These are phyloP conservation scores for Drosophila ogumai DNA, from an alignment of 1,140 invertebrate genomes.

Conservation along the genomic window DNA sequence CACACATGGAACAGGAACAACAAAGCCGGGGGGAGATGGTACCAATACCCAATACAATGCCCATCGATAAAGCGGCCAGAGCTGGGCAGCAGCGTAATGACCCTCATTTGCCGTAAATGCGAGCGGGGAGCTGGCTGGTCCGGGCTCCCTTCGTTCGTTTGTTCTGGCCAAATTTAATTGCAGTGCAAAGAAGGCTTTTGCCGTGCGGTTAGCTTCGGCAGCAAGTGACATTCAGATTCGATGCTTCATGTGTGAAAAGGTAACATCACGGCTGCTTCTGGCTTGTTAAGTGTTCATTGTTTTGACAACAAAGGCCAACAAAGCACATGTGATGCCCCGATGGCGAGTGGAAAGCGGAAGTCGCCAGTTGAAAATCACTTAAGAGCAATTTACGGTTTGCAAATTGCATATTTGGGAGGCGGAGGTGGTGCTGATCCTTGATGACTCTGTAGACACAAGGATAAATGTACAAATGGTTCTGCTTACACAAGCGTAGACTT, in stretches of 20 bases:
- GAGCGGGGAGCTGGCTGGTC: neutral
- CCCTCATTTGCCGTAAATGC: slow-evolving; percentile 71
- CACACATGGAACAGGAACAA: slow-evolving; percentile 61
- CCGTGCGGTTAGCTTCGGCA: slow-evolving; percentile 61
- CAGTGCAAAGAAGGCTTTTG: slow-evolving; percentile 38
- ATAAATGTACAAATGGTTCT: neutral
- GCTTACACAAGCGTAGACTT: too few relatives aligned
- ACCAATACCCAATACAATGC: slow-evolving; percentile 15
- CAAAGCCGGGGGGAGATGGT: slow-evolving; percentile 14
- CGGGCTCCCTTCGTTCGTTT: neutral
- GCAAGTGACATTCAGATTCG: slow-evolving; percentile 25
- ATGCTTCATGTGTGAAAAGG: slow-evolving; percentile 65
- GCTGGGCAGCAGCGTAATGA: slow-evolving; percentile 77
- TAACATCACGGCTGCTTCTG: slow-evolving; percentile 65
- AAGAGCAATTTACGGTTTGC: slow-evolving; percentile 65
- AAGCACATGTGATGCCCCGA: slow-evolving; percentile 46
- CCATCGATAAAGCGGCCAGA: slow-evolving; percentile 62
- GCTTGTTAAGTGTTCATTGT: slow-evolving; percentile 77
- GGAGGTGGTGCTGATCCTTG: neutral
- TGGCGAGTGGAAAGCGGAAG: slow-evolving; percentile 58
- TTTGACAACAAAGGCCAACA: slow-evolving; percentile 66
- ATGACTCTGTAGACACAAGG: neutral
- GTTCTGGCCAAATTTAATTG: slow-evolving; percentile 73
- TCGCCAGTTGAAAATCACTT: slow-evolving; percentile 70
- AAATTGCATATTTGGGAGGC: slow-evolving; percentile 10